Base-by-base conservation (phyloP, 2,797 vertebrate genomes). In the Sebastes hubbsi region DNA sequence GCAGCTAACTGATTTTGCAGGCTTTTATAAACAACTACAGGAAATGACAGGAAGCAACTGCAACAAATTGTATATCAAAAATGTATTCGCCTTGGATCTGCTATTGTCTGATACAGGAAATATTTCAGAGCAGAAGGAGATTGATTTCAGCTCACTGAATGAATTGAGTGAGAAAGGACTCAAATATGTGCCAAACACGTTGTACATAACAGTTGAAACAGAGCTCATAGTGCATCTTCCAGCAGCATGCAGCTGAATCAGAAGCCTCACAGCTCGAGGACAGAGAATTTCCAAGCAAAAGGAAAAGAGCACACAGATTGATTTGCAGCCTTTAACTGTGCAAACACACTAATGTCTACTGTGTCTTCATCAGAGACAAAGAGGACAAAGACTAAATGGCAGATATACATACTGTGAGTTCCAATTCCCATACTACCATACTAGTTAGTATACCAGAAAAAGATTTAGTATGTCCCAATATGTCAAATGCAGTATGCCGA, bases 1-100 rank as follows among this genome's bases (percentile, higher is more conserved):
- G 78, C 27, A 24, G 60, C 61, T 10, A 55, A 79, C 36, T 24
- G 75, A 80, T 89, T 78, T 71, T 3, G 13, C 16, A 65, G 8
- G 32, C n/a, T 75, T 81, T 82, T 12, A 77, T 75, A 56, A 55
- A 71, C 34, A 82, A 30, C 59, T 46, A 46, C 46, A 52, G 64
- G 5, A 77, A 65, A 75, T 59, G 70, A 52, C 29, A 58, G 56
- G 61, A 70, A 71, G 27, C 38, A 69, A 75, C 52, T 18, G 30
- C 29, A 78, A 46, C 34, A 52, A 59, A 60, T 25, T 59, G 8
- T 14, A 6, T 14, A 59, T 85, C 30, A 34, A 55, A 72, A 65
- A 69, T 13, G 25, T 18, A 30, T 77, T 77, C 14, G 69, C 36
- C 61, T 77, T 61, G 61, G 22, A 75, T 66, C 22, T 73, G 62